Evolutionary conservation across 1,140 invertebrate species (phyloP), one percentile per base, ranked within the genome.

Genomic region (Dolichoris vasculosae): DNA sequence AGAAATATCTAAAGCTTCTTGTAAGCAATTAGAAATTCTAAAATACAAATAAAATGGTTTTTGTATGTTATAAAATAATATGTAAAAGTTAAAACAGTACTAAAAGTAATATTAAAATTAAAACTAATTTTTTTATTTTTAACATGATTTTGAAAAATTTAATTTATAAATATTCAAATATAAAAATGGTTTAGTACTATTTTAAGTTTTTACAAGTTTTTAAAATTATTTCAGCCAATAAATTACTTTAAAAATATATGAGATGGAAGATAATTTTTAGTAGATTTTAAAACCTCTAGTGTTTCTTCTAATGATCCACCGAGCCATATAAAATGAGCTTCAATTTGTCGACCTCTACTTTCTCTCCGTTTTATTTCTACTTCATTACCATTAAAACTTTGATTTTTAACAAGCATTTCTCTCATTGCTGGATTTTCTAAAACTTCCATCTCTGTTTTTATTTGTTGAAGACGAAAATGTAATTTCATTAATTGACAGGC

Each of bases 401-500:
- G 87, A 88, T 92, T 91, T 88, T 90, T 88, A 0, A 85, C 77
- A 43, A 93, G 91, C 69, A 95, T 92, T 11, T 93, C 91, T 67
- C 95, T 91, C 90, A 95, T 93, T 6, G 93, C 91, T 4, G 95
- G 94, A 90, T 95, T 95, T 88, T 95, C 95, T 0, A 95, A 87
- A 15, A 95, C 91, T 82, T 95, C 94, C 86, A 95, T 93, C 86
- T 95, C 95, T n/a, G 92, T 93, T 84, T 94, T 94, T 51, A 95
- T 95, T 89, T 95, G 93, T 67, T 94, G 92, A 82, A 95, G 87
- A 32, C 95, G 90, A 46, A 95, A 91, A 87, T 95, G 95, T 8
- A 95, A 89, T 76, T 94, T 93, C 90, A 95, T 92, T 13, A 95
- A 87, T 81, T 93, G 88, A 90, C 90, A 93, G 76, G 90, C 92